phyloP scores from a whole-genome alignment of 2,113 vertebrate species.

The Clarias gariepinus region DNA sequence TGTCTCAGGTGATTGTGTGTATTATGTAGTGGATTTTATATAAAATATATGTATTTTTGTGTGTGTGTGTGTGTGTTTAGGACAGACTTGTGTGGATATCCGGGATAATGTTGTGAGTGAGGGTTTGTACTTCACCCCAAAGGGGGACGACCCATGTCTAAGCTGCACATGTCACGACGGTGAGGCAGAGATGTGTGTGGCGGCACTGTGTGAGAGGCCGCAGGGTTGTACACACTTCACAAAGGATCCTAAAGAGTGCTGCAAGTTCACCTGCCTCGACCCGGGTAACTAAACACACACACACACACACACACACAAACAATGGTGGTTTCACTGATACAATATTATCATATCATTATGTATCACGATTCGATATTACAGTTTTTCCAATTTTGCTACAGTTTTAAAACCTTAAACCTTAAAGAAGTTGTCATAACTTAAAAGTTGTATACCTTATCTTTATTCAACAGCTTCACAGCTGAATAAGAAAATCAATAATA shows the following conservation, averaged over 20 bases:
- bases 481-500: too few species aligned
- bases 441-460: too few species aligned
- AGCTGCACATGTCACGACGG: conserved; percentile 97
- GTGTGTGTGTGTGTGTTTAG: conserved; percentile 63
- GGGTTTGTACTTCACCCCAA: conserved; percentile 97
- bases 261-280: conserved; percentile 96
- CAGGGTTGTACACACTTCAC: conserved; percentile 94
- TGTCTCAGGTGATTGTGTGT: neutral
- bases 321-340: neutral
- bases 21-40: neutral
- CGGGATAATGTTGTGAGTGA: conserved; percentile 96
- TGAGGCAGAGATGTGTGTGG: conserved; percentile 97
- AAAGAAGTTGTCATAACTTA: too few species aligned
- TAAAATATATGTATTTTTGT: neutral
- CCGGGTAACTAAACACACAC: conserved; percentile 75
- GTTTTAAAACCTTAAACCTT: too few species aligned
- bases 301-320: too few species aligned
- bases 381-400: too few species aligned
- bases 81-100: conserved; percentile 96
- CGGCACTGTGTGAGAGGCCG: conserved; percentile 91
- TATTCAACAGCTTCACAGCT: too few species aligned
- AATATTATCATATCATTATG: too few species aligned
- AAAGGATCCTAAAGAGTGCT: conserved; percentile 97
- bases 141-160: conserved; percentile 93
- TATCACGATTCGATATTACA: too few species aligned